These are phyloP conservation scores for Drosophila arizonae DNA, from an alignment of 1,140 invertebrate species.

Conservation along the genomic window DNA sequence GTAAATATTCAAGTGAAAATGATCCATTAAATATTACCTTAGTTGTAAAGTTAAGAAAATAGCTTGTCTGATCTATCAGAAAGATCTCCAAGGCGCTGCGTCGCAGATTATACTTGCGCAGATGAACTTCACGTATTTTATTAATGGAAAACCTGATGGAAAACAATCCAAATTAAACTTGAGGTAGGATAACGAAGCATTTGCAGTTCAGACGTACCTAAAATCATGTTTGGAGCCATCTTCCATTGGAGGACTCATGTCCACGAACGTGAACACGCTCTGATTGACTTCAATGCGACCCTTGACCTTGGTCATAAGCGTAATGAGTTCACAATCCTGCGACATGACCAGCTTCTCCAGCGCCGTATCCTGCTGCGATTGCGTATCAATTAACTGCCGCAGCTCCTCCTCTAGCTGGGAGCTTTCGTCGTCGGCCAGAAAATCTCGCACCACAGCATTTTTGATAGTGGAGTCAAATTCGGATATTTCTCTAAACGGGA, in stretches of 20 bases:
- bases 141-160: conserved; percentile 83
- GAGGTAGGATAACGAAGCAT: neutral
- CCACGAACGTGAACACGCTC: conserved; percentile 86
- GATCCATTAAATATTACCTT: conserved; percentile 82
- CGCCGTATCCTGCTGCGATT: conserved; percentile 75
- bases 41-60: conserved; percentile 87
- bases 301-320: conserved; percentile 86
- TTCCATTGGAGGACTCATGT: conserved; percentile 85
- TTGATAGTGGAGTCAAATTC: conserved; percentile 81
- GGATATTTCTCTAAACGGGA: conserved; percentile 62
- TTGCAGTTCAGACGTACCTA: conserved; percentile 53
- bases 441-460: conserved; percentile 77
- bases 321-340: conserved; percentile 87
- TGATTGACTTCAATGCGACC: conserved; percentile 87
- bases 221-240: conserved; percentile 85
- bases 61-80: conserved; percentile 87
- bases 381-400: conserved; percentile 67
- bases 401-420: conserved; percentile 76
- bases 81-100: conserved; percentile 88
- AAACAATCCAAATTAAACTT: neutral
- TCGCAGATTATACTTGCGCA: conserved; percentile 86
- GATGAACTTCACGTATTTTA: conserved; percentile 86
- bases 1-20: neutral
- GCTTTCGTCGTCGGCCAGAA: conserved; percentile 78
- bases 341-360: conserved; percentile 85